These are phyloP conservation scores for Tigriopus japonicus DNA, from an alignment of 1,140 invertebrate genomes.

Conservation along the genomic window DNA sequence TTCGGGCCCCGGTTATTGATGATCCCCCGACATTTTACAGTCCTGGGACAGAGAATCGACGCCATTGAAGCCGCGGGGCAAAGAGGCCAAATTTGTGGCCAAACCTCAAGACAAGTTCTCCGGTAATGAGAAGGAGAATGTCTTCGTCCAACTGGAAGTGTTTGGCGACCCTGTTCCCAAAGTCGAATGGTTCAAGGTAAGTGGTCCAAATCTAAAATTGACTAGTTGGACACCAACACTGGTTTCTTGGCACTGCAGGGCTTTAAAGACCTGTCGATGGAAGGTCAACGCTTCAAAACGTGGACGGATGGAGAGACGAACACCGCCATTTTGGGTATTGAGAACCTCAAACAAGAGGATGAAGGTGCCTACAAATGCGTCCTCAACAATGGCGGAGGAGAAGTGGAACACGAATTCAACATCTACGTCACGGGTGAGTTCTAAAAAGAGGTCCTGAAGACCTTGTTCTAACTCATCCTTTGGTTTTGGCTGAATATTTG, in stretches of 20 bases:
- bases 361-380: conserved; percentile 89
- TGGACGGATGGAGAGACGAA: conserved; percentile 71
- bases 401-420: conserved; percentile 81
- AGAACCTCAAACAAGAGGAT: conserved; percentile 88
- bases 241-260: conserved; percentile 28
- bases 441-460: neutral
- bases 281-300: conserved; percentile 78
- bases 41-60: conserved; percentile 9
- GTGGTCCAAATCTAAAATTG: too few species aligned
- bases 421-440: conserved; percentile 79
- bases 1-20: neutral
- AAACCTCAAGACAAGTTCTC: conserved; percentile 14
- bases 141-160: conserved; percentile 6
- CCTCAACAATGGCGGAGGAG: conserved; percentile 77
- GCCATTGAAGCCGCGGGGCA: conserved; percentile 4
- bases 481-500: neutral
- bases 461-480: too few species aligned
- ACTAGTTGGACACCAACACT: too few species aligned
- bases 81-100: conserved; percentile 13
- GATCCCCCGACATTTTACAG: neutral
- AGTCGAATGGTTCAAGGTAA: conserved; percentile 9
- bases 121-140: conserved; percentile 11
- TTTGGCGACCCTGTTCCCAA: conserved; percentile 12
- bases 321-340: conserved; percentile 74
- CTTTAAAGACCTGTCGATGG: conserved; percentile 58